Evolutionary conservation across 37 sponge, comb jelly and placozoan species (phyloP).

Genomic region (Corticium candelabrum): DNA sequence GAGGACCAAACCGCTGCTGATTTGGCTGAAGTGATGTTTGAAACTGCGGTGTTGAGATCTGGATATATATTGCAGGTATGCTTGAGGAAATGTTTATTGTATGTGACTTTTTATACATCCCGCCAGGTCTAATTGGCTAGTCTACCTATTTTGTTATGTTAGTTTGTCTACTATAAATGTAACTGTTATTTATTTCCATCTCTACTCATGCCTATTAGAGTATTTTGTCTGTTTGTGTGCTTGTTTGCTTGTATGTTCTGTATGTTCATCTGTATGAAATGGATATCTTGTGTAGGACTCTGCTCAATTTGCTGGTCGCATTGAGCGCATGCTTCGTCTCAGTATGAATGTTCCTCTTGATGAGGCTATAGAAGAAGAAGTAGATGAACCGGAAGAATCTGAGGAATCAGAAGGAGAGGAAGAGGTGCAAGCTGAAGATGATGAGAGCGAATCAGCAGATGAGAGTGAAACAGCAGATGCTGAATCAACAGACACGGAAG

Average conservation of each 20-base stretch:
- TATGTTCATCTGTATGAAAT: neutral
- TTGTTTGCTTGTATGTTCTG: neutral
- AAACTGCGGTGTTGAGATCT: conserved; percentile 81
- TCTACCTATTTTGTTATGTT: too few relatives aligned
- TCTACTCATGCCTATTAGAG: too few relatives aligned
- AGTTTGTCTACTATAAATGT: too few relatives aligned
- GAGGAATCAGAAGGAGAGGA: conserved; percentile 24
- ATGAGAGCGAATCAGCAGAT: conserved; percentile 16
- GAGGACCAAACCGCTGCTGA: conserved; percentile 59
- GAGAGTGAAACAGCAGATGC: neutral
- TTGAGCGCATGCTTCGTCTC: conserved; percentile 83
- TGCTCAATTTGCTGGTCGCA: conserved; percentile 72
- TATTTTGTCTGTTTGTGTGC: neutral
- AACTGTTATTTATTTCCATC: too few relatives aligned
- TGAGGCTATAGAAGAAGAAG: conserved; percentile 38
- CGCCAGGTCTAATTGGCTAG: too few relatives aligned
- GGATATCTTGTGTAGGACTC: conserved; percentile 46
- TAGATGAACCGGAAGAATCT: conserved; percentile 33
- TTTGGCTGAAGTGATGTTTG: conserved; percentile 73
- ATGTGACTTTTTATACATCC: too few relatives aligned
- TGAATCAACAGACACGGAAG: neutral
- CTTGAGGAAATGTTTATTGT: neutral
- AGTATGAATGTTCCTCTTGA: conserved; percentile 65
- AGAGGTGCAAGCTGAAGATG: conserved; percentile 38
- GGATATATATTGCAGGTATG: conserved; percentile 67